Evolutionary conservation across 1,140 invertebrate genomes (phyloP).

Genomic region (Tachypleus tridentatus): DNA sequence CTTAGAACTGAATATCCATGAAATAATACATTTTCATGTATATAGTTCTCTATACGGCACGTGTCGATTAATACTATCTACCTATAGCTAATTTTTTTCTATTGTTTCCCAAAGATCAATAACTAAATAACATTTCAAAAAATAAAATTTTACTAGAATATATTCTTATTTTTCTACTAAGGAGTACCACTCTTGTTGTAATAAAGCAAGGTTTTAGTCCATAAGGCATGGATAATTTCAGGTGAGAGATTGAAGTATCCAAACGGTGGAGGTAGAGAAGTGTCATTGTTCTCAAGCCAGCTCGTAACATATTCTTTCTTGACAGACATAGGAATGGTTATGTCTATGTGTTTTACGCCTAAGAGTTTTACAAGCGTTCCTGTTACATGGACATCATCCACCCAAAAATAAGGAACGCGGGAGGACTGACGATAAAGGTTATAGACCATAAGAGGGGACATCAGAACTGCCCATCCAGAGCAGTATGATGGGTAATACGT

Average conservation of each 20-base stretch:
- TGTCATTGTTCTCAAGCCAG: conserved; percentile 17
- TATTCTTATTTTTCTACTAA: too few relatives aligned
- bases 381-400: conserved; percentile 68
- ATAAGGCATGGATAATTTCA: conserved; percentile 19
- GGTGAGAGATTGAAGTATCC: conserved; percentile 19
- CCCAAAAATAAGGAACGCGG: conserved; percentile 57
- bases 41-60: too few relatives aligned
- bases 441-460: conserved; percentile 31
- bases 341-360: conserved; percentile 44
- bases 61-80: too few relatives aligned
- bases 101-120: too few relatives aligned
- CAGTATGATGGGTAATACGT: conserved; percentile 37
- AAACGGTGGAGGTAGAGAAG: conserved; percentile 23
- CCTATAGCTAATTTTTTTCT: too few relatives aligned
- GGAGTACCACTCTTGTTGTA: conserved; percentile 7
- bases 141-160: too few relatives aligned
- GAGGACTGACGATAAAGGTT: conserved; percentile 27
- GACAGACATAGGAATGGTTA: conserved; percentile 31
- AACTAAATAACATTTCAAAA: too few relatives aligned
- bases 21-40: too few relatives aligned
- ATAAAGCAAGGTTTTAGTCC: conserved; percentile 26
- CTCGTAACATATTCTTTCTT: conserved; percentile 11
- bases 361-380: conserved; percentile 52
- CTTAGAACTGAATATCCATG: too few relatives aligned
- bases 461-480: conserved; percentile 34